Base-by-base conservation (phyloP, 2,113 vertebrate species). In the Channa maculata region DNA sequence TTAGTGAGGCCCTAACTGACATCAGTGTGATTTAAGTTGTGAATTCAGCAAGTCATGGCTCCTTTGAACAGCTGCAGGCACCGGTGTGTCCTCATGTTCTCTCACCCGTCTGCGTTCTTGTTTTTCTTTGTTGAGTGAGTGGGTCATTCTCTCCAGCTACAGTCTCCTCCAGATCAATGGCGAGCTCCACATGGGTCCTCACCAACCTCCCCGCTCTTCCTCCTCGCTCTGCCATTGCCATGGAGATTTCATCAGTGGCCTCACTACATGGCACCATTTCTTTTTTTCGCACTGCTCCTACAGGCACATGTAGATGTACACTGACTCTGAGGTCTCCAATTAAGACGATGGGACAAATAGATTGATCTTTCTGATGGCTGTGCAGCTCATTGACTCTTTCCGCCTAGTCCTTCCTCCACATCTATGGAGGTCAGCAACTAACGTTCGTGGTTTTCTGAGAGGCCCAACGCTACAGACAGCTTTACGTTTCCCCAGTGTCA, bases 161-260 rank as follows among this genome's bases (percentile, higher is more conserved):
- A 64, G 67, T 51, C 79, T 82, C 33, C 1, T 89, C 65, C 77
- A 78, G 61, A 85, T 89, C 88, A 90, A 85, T 90, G 58, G 71
- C 62, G 55, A 72, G 80, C 86, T 89, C 89, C 75, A 50, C 86
- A 83, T 68, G 88, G 74, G 72, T 79, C 75, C 80, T 83, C 67
- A 61, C 71, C 80, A 59, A 58, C 48, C 58, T 68, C 50, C 48
- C 37, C 71, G 51, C 61, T 77, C 71, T 80, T 86, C 78, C 52
- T 57, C 66, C 67, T 73, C 33, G 2, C 64, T 71, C 52, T 46
- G 59, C 64, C 73, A 82, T 92, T 13, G 51, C 89, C 89, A 92
- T 89, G 86, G 91, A 85, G 80, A 92, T 84, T 75, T 68, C 2
- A 63, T 3, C 15, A 85, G 73, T 2, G 48, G 68, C 62, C 37